Percentiles rank a stretch among this genome's conserved stretches.
These are phyloP conservation scores for Coreius guichenoti DNA, from an alignment of 2,797 vertebrate species.

Conservation along the genomic window DNA sequence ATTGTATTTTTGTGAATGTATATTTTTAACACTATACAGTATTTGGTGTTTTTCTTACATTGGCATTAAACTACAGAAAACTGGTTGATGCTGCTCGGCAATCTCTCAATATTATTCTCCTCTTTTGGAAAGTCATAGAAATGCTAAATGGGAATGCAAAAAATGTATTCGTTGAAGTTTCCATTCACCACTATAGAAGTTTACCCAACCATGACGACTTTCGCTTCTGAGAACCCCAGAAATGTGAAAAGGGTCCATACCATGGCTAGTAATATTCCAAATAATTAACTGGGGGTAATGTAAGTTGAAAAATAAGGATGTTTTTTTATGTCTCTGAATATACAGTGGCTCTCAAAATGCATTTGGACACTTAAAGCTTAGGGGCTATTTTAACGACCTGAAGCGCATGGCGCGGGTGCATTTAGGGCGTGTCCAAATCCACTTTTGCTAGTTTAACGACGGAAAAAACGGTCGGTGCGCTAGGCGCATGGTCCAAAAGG, in stretches of 20 bases:
- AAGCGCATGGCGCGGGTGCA: too few relatives aligned
- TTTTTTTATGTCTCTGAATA: too few relatives aligned
- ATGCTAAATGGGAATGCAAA: too few relatives aligned
- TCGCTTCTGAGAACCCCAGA: too few relatives aligned
- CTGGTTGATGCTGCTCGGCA: not conserved
- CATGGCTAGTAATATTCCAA: not conserved
- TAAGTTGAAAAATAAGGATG: not conserved
- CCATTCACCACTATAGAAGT: not conserved
- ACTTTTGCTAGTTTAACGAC: too few relatives aligned
- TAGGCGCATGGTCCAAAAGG: too few relatives aligned
- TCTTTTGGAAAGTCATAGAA: not conserved
- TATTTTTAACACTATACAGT: not conserved
- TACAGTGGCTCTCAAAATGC: too few relatives aligned
- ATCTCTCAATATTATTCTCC: not conserved
- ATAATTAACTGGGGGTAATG: not conserved
- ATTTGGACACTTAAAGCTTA: too few relatives aligned
- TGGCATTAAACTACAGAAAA: not conserved
- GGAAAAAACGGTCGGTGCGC: too few relatives aligned
- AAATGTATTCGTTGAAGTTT: too few relatives aligned
- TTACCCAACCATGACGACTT: not conserved
- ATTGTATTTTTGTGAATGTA: not conserved
- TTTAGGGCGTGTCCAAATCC: too few relatives aligned
- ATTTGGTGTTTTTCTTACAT: not conserved
- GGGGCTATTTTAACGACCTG: too few relatives aligned
- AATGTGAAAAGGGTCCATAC: not conserved